Percentiles rank a stretch among this genome's conserved stretches.
These are phyloP conservation scores for Platalea minor DNA, from an alignment of 2,797 vertebrate genomes.

Conservation along the genomic window DNA sequence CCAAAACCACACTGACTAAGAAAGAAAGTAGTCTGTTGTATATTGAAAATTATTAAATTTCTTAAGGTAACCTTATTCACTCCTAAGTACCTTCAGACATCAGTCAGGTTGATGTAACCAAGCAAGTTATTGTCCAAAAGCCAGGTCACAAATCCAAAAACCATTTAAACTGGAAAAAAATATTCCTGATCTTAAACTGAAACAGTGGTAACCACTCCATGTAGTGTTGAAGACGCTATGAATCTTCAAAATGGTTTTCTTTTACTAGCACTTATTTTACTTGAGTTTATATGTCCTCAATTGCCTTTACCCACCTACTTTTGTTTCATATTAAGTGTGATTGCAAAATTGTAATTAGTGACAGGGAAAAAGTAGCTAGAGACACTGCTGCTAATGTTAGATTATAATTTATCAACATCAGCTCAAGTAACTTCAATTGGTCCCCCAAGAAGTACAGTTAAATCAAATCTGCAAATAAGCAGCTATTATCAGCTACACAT, in stretches of 20 bases:
- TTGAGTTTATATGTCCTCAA: background rate
- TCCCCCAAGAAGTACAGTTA: background rate
- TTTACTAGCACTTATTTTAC: background rate
- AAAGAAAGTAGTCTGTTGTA: background rate
- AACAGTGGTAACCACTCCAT: background rate
- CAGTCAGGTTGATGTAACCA: background rate
- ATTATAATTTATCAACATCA: background rate
- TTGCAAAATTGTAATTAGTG: background rate
- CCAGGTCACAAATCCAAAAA: background rate
- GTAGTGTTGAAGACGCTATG: background rate
- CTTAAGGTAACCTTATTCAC: background rate
- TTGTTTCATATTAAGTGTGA: background rate
- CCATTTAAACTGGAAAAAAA: background rate
- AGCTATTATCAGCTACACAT: background rate
- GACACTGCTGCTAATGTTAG: background rate
- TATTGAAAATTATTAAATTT: background rate
- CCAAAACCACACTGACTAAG: background rate
- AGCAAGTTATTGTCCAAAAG: background rate
- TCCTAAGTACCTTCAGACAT: background rate
- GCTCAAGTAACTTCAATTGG: background rate
- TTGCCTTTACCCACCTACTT: background rate
- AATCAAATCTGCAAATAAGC: background rate
- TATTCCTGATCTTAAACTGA: background rate
- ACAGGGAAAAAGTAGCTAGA: background rate
- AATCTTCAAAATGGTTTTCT: background rate